These are phyloP conservation scores for Trachymyrmex cornetzi DNA, from an alignment of 1,140 invertebrate genomes.

Conservation along the genomic window DNA sequence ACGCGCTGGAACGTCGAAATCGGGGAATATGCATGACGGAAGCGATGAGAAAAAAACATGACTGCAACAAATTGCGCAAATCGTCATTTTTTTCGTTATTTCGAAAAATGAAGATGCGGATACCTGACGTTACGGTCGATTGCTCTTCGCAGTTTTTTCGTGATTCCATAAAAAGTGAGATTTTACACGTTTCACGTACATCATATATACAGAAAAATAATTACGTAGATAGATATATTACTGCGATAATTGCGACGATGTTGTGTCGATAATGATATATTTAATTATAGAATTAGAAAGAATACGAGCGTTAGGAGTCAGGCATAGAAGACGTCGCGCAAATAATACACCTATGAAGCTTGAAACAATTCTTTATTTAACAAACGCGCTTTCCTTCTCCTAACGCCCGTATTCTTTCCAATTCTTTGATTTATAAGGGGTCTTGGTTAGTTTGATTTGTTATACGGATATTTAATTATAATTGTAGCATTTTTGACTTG, in stretches of 20 bases:
- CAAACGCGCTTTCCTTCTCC: too few relatives aligned
- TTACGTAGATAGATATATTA: not conserved
- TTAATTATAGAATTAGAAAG: too few relatives aligned
- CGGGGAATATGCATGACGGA: constrained; percentile 2
- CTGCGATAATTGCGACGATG: not conserved
- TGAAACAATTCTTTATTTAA: too few relatives aligned
- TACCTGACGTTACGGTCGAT: not conserved
- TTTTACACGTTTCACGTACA: not conserved
- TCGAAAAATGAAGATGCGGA: not conserved
- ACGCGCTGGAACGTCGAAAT: not conserved
- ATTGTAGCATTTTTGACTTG: not conserved
- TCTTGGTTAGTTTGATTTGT: too few relatives aligned
- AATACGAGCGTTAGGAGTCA: too few relatives aligned
- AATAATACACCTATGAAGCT: too few relatives aligned
- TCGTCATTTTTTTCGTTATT: not conserved
- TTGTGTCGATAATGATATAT: constrained; percentile 1
- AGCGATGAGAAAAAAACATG: not conserved
- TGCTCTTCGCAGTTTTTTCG: too few relatives aligned
- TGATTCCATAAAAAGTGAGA: not conserved
- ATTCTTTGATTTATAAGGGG: too few relatives aligned
- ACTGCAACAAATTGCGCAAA: not conserved
- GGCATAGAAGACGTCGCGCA: too few relatives aligned
- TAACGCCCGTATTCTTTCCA: too few relatives aligned
- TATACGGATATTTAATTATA: too few relatives aligned
- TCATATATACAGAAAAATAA: not conserved